Percentiles rank a stretch among this genome's conserved stretches.
Evolutionary conservation across 2,113 vertebrate species (phyloP).

Genomic region (Cygnus atratus): DNA sequence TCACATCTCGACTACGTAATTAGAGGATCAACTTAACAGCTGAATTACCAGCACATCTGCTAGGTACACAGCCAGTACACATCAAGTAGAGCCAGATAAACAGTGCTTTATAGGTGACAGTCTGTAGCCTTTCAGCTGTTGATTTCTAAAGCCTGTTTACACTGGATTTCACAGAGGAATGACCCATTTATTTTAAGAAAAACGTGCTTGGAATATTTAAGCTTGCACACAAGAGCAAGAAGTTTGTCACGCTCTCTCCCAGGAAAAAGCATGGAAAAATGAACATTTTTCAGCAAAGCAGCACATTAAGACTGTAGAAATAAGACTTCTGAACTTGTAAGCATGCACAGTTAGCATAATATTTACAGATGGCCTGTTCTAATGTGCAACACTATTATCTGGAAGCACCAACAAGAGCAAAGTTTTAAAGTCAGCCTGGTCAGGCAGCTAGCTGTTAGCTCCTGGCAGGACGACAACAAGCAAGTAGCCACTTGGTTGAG

Average conservation of each 20-base stretch:
- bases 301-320: neutral
- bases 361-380: neutral
- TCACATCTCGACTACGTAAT: neutral
- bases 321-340: neutral
- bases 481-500: neutral
- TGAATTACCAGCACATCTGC: neutral
- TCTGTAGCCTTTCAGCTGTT: neutral
- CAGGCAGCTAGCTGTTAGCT: neutral
- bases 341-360: neutral
- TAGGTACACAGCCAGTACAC: neutral
- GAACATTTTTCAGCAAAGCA: neutral
- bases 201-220: neutral
- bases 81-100: neutral
- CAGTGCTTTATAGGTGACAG: neutral
- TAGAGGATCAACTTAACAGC: neutral
- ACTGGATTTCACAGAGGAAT: neutral
- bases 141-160: neutral
- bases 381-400: neutral
- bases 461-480: neutral
- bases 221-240: neutral
- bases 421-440: neutral
- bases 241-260: neutral
- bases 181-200: slow-evolving; percentile 19
- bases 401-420: neutral
- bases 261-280: neutral